A percentile compares a stretch with the other conserved stretches of the same genome.
phyloP scores from a whole-genome alignment of 2,797 vertebrate species.

The Arremon aurantiirostris region DNA sequence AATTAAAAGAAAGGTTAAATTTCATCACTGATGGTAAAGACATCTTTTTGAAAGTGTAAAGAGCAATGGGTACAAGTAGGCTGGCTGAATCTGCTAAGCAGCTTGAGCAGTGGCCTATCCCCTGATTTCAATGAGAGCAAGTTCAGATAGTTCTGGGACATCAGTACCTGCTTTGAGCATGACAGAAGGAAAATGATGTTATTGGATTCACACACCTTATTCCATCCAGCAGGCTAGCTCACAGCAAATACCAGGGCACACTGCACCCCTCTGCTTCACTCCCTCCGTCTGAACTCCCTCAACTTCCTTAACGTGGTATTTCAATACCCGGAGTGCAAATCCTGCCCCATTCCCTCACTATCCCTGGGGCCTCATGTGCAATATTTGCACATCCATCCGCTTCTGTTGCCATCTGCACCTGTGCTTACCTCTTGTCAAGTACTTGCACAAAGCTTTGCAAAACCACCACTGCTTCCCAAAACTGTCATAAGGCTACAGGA shows the following conservation, averaged over 20 bases:
- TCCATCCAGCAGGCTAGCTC: not conserved
- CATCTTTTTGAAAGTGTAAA: not conserved
- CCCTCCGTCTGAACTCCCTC: not conserved
- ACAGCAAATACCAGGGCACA: not conserved
- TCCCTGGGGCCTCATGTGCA: not conserved
- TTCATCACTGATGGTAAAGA: not conserved
- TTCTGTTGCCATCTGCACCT: not conserved
- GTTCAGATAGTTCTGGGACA: not conserved
- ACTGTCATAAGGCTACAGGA: not conserved
- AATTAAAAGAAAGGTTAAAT: not conserved
- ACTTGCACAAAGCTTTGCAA: not conserved
- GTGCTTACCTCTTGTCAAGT: fast-evolving
- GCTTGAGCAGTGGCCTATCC: not conserved
- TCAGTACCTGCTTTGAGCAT: not conserved
- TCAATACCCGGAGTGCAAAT: not conserved
- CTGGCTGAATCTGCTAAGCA: not conserved
- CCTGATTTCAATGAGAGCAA: not conserved
- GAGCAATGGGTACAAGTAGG: not conserved
- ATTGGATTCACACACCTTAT: not conserved
- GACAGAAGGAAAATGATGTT: not conserved
- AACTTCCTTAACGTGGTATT: not conserved
- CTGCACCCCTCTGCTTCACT: not conserved
- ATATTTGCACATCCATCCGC: fast-evolving
- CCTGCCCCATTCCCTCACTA: not conserved
- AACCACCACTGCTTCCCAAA: not conserved